Evolutionary conservation across 2,797 vertebrate genomes (phyloP).

Genomic region (Ceryle rudis): DNA sequence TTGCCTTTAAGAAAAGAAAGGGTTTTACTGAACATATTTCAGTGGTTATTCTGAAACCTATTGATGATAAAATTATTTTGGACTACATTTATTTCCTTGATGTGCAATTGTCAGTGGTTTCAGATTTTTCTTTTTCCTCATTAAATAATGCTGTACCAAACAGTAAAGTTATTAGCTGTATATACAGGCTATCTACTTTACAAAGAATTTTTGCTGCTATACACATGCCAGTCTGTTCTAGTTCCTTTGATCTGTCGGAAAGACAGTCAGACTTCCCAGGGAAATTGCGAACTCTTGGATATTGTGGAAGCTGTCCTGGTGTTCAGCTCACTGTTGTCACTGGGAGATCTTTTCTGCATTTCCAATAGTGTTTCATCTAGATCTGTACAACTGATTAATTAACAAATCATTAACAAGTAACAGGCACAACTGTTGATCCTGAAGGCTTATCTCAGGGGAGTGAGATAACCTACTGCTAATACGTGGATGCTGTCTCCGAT

Average conservation of each 20-base stretch:
- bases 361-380: neutral
- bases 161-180: neutral
- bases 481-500: fast-evolving
- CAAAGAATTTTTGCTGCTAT: neutral
- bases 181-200: neutral
- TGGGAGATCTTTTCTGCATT: neutral
- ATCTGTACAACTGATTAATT: neutral
- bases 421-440: neutral
- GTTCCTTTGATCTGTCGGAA: neutral
- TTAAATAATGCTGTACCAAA: neutral
- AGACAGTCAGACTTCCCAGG: neutral
- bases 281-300: neutral
- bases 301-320: neutral
- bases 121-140: neutral
- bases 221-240: neutral
- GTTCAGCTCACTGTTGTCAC: neutral
- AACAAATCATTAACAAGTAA: neutral
- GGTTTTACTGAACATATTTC: neutral
- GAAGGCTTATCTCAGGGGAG: neutral
- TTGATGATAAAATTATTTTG: neutral
- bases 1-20: conserved; percentile 7
- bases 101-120: neutral
- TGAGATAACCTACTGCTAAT: neutral
- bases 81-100: neutral
- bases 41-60: neutral